Conservation (phyloP, 2,797 vertebrate genomes). For the Galago senegalensis region DNA sequence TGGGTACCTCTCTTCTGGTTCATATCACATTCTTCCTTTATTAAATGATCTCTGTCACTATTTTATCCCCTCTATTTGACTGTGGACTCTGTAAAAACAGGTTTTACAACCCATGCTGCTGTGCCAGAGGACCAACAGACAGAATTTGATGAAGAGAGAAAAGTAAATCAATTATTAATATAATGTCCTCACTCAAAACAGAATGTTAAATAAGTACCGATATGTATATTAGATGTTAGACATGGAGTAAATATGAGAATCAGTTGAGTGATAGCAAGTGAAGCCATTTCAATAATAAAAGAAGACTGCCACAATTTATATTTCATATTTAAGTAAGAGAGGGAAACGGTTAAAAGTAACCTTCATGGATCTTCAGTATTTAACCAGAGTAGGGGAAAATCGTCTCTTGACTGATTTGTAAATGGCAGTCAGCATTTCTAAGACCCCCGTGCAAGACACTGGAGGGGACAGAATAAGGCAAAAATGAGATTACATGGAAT, state of each 20-base stretch:
- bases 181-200: background rate
- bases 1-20: background rate
- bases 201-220: background rate
- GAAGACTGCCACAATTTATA: background rate
- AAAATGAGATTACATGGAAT: background rate
- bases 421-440: background rate
- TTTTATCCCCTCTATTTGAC: background rate
- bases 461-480: background rate
- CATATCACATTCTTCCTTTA: background rate
- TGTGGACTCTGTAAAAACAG: background rate
- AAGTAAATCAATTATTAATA: background rate
- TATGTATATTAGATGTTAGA: background rate
- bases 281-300: background rate
- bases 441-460: background rate
- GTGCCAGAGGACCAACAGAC: background rate
- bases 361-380: background rate
- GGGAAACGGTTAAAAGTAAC: background rate
- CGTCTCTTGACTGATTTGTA: background rate
- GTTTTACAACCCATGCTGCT: background rate
- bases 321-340: background rate
- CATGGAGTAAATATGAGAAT: background rate
- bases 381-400: background rate
- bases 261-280: background rate
- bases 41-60: background rate
- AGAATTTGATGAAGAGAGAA: background rate